These are phyloP conservation scores for Tribolium freemani DNA, from an alignment of 2,888 invertebrate genomes.

Conservation along the genomic window DNA sequence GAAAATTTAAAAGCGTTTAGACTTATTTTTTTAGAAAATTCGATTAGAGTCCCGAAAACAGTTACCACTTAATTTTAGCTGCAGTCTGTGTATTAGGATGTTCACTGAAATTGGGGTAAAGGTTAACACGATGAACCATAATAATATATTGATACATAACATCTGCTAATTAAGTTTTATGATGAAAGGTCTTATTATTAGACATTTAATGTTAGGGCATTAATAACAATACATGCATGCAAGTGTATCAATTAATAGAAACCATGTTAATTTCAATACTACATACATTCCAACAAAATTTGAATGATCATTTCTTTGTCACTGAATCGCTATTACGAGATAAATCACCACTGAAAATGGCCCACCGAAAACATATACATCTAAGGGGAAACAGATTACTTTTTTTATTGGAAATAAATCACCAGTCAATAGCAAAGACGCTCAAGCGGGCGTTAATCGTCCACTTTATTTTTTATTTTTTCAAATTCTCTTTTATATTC, in stretches of 20 bases:
- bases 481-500: background rate
- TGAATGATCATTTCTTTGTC: no score
- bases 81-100: background rate
- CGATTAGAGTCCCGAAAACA: background rate
- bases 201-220: background rate
- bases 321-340: background rate
- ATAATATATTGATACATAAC: background rate
- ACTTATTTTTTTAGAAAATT: no score
- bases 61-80: background rate
- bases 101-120: background rate
- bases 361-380: slow-evolving; percentile 10
- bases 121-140: background rate
- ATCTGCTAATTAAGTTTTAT: background rate
- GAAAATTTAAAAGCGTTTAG: no score
- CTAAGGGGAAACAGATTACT: slow-evolving; percentile 12
- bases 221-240: background rate
- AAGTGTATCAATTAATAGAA: background rate
- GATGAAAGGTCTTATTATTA: background rate
- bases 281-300: no score
- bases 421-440: slow-evolving; percentile 15
- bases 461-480: background rate
- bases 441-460: slow-evolving; percentile 4
- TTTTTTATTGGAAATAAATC: slow-evolving; percentile 27
- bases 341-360: slow-evolving; percentile 2
- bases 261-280: background rate